Evolutionary conservation across 2,888 invertebrate genomes (phyloP).

Genomic region (Unio delphinus): DNA sequence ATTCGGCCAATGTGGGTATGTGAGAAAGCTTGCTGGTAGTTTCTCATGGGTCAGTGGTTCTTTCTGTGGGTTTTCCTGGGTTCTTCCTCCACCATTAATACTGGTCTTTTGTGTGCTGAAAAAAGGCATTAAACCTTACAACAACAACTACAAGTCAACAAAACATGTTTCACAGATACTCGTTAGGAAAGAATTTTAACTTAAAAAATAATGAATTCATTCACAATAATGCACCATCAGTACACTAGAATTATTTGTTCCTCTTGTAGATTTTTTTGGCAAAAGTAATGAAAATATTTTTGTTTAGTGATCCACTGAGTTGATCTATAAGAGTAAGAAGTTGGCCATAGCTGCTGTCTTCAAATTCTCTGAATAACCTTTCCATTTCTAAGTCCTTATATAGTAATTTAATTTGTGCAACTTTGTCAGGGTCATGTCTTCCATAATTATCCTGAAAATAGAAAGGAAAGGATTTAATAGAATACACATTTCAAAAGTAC

Average conservation of each 20-base stretch:
- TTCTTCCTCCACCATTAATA: too few species aligned
- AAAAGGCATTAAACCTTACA: too few species aligned
- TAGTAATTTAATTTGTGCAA: constrained; percentile 62
- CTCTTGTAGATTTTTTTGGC: constrained; percentile 70
- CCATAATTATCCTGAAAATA: constrained; percentile 65
- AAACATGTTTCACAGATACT: too few species aligned
- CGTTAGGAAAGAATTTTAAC: too few species aligned
- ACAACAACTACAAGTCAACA: too few species aligned
- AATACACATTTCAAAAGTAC: too few species aligned
- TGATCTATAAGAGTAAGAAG: constrained; percentile 58
- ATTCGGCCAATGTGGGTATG: too few species aligned
- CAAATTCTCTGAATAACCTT: constrained; percentile 62
- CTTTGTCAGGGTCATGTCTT: constrained; percentile 51
- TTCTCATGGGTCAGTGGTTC: too few species aligned
- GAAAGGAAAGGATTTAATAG: constrained; percentile 1
- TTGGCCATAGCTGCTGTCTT: constrained; percentile 63
- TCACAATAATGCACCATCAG: background rate
- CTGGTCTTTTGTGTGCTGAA: too few species aligned
- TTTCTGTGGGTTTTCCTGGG: too few species aligned
- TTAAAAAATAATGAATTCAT: too few species aligned
- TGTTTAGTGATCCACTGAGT: constrained; percentile 53
- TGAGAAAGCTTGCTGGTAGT: too few species aligned
- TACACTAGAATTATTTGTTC: constrained; percentile 50
- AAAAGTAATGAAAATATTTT: constrained; percentile 64
- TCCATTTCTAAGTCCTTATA: constrained; percentile 61